Base-by-base conservation (phyloP, 2,888 invertebrate species). In the Drosophila aldrichi region DNA sequence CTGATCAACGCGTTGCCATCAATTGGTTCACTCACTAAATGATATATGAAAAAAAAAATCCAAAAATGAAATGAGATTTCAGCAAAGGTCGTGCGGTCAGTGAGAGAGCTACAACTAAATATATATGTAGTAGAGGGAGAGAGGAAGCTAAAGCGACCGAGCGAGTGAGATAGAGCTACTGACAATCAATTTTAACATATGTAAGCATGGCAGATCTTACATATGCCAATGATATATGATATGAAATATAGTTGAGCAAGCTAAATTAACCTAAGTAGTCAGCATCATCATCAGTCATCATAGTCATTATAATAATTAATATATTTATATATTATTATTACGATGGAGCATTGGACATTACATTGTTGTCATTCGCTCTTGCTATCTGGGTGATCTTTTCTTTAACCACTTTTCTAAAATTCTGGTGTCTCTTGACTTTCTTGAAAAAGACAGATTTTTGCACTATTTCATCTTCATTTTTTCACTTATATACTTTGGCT, bases 21-120 rank as follows among this genome's bases (percentile, higher is more conserved):
- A 73, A 76, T 78, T 76, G 57, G 74, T 46, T 29, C 43, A 49
- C 40, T 51, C 66, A 59, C 62, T 43, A 40, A 62, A 66, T 48
- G 20, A 71, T 56, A 48, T 55, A 56, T 59, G 61, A 12, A 18
- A 38, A 60, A 65, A 63, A 32, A 29, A 29, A 8, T 8, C 0
- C 32, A 7, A 18, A 62, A 69, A 56, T 59, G 44, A 64, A 62
- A 51, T 18, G 40, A 49, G 68, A 74, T 77, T 72, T 66, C 18
- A 60, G 29, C 18, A 41, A 46, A 55, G 58, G 43, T 61, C 40
- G 18, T 14, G 8, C 52, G 60, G 48, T 16, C 34, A 40, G 18
- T 6, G 9, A 25, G 51, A 43, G 34, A 61, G 25, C 64, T 57
- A 49, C 48, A 57, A n/a, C 44, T 36, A 36, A 32, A 9, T 34